phyloP scores from a whole-genome alignment of 2,113 vertebrate genomes.

The Puma concolor region DNA sequence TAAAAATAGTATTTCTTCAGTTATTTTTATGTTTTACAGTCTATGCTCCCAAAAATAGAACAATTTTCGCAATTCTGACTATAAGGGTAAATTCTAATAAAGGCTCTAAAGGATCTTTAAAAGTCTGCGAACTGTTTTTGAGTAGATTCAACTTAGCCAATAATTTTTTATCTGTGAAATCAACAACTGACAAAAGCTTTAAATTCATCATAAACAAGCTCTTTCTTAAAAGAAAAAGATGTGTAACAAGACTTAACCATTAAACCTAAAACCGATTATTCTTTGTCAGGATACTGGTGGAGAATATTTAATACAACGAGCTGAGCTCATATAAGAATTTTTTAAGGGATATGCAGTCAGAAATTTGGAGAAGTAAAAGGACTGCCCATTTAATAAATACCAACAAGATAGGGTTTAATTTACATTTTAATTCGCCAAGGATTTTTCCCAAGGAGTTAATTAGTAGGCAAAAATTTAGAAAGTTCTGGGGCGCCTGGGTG shows the following conservation, averaged over 20 bases:
- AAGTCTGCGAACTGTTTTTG: neutral
- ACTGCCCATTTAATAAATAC: slow-evolving; percentile 38
- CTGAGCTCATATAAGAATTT: neutral
- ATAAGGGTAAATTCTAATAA: neutral
- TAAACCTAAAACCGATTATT: neutral
- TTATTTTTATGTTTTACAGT: slow-evolving; percentile 12
- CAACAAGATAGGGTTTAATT: slow-evolving; percentile 23
- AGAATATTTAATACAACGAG: neutral
- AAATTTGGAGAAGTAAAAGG: slow-evolving; percentile 26
- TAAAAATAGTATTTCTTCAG: slow-evolving; percentile 24
- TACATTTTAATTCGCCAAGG: neutral
- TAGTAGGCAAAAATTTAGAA: neutral
- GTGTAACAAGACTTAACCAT: neutral
- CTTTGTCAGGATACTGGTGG: neutral
- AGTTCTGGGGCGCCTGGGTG: neutral
- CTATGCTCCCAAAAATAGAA: neutral
- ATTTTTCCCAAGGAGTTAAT: slow-evolving; percentile 30
- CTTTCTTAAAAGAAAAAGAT: neutral
- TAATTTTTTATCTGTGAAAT: neutral
- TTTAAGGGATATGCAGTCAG: neutral
- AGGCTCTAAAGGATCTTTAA: neutral
- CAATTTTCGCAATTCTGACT: neutral
- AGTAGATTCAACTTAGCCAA: neutral
- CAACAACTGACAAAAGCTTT: neutral
- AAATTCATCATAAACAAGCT: slow-evolving; percentile 36